Evolutionary conservation across 1,140 invertebrate species (phyloP).

Genomic region (Thalassaphorura encarpata): DNA sequence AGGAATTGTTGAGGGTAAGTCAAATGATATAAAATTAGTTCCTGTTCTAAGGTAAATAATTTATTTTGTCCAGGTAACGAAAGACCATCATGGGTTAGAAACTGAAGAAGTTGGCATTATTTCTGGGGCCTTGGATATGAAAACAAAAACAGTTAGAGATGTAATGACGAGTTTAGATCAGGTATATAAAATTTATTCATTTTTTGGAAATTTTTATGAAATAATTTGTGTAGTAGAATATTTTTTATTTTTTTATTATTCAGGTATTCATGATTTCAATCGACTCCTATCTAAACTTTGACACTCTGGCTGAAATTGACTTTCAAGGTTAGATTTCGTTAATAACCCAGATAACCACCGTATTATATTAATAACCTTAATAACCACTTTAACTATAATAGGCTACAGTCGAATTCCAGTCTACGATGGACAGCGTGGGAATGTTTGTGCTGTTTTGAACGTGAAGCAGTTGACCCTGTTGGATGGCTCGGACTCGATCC

Average conservation of each 20-base stretch:
- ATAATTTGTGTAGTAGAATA: no score
- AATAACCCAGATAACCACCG: background rate
- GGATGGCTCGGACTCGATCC: conserved; percentile 52
- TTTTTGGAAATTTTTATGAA: background rate
- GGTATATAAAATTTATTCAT: conserved; percentile 36
- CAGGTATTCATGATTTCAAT: conserved; percentile 47
- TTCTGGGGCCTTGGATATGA: conserved; percentile 46
- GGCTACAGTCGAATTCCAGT: conserved; percentile 57
- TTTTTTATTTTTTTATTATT: conserved; percentile 27
- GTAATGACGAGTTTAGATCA: conserved; percentile 50
- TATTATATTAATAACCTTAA: no score
- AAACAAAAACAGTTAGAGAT: conserved; percentile 44
- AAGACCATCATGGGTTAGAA: conserved; percentile 40
- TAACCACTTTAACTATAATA: conserved; percentile 28
- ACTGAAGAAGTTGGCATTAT: conserved; percentile 50
- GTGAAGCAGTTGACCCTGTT: conserved; percentile 57
- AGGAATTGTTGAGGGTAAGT: conserved; percentile 45
- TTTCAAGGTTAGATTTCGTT: conserved; percentile 30
- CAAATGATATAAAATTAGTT: background rate
- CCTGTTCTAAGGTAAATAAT: background rate
- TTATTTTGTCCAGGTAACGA: conserved; percentile 23
- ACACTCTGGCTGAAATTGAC: conserved; percentile 50
- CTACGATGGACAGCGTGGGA: conserved; percentile 44
- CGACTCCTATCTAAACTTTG: conserved; percentile 45
- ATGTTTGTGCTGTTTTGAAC: conserved; percentile 51